Base-by-base conservation (phyloP, 53 echinoderm and acorn worm genomes). In the Patiria pectinifera region DNA sequence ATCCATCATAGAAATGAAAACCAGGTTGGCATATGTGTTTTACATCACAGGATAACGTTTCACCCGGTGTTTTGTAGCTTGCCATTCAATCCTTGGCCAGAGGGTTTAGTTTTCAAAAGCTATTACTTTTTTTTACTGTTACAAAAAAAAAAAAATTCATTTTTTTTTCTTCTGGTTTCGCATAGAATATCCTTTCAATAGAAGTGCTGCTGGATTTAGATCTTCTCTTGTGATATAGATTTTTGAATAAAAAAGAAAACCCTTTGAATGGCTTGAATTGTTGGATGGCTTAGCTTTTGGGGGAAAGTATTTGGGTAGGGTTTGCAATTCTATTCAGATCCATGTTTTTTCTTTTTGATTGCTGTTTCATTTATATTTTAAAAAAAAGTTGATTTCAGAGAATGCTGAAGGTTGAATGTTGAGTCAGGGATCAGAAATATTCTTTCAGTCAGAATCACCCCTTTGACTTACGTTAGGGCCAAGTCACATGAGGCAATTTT, bases 1-100 rank as follows among this genome's bases (percentile, higher is more conserved):
- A 47, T 79, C 79, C 79, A 45, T 79, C 48, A 79, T 19, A 45
- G 79, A 79, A 15, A 79, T 79, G 45, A 79, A 79, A 46, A 48
- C 46, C 19, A 19, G 46, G 82, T 25, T 59, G 53, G 21, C 82
- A 48, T 47, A 6, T 49, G 35, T 16, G 0, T 70, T 18, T 82
- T 6, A 49, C 35, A 62, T 60, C 61, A 35, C 26, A 18, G 15
- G 85, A 85, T 85, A 45, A 69, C 66, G 44, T 85, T 69, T 85
- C 69, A 46, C 63, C 24, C 22, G 16, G 74, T 44, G 43, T 44
- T 45, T 13, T 63, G 10, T 48, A 43, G 66, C 35, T 44, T 45
- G 43, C 60, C 44, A 85, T 66, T 70, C 46, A 7, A 69, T 35
- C 45, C 45, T 46, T 62, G 45, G 35, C 5, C 3, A 69, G 35